A percentile compares a stretch with the other conserved stretches of the same genome.
These are phyloP conservation scores for Protophormia terraenovae DNA, from an alignment of 2,888 invertebrate genomes.

Conservation along the genomic window DNA sequence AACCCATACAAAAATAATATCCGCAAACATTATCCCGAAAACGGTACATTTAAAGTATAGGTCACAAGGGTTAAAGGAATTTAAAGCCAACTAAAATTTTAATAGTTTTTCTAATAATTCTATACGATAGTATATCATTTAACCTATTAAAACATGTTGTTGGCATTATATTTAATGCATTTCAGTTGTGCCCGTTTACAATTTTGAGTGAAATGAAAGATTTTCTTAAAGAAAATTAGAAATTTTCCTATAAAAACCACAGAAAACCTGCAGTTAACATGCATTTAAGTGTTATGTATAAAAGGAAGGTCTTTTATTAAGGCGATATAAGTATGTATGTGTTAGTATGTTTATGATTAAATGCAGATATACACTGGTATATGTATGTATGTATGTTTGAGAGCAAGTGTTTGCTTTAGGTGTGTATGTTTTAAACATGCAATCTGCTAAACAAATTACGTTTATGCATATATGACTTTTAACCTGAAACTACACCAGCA, in stretches of 20 bases:
- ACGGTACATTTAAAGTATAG: no score
- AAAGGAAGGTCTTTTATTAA: not conserved
- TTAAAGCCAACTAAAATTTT: no score
- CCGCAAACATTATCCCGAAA: no score
- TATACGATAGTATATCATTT: not conserved
- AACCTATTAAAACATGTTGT: not conserved
- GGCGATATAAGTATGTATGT: not conserved
- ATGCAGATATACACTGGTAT: not conserved
- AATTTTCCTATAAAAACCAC: not conserved
- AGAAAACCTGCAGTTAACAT: not conserved
- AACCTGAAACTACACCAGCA: not conserved
- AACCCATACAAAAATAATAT: no score
- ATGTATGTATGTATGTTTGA: not conserved
- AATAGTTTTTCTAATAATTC: no score
- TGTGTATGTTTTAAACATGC: not conserved
- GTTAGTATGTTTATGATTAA: not conserved
- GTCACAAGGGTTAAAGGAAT: no score
- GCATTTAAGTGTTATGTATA: not conserved
- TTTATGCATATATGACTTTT: not conserved
- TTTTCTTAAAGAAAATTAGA: not conserved
- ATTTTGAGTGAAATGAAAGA: not conserved
- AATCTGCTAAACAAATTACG: conserved; percentile 5
- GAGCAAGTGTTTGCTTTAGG: not conserved
- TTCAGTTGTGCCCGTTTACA: not conserved
- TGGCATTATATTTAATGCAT: not conserved